phyloP scores from a whole-genome alignment of 2,797 vertebrate genomes.

The Paratrypauchen microcephalus region DNA sequence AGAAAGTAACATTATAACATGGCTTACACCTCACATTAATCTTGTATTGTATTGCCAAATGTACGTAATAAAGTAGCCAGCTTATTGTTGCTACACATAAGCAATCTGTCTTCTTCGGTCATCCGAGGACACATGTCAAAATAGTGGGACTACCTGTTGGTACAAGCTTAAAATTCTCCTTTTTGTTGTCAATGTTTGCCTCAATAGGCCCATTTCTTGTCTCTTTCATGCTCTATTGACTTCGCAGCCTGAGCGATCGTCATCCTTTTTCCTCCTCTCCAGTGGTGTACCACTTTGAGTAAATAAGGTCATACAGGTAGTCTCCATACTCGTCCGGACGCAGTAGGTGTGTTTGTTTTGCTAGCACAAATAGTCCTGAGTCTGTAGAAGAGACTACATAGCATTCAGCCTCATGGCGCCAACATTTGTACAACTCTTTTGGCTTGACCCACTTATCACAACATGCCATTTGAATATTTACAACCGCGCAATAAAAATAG shows the following conservation, averaged over 20 bases:
- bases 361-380: slow-evolving; percentile 61
- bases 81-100: neutral
- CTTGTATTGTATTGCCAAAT: too few species aligned
- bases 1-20: too few species aligned
- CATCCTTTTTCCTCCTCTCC: neutral
- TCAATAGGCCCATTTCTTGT: neutral
- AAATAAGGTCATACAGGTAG: slow-evolving; percentile 25
- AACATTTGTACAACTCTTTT: neutral
- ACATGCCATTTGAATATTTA: neutral
- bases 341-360: slow-evolving; percentile 63
- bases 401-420: neutral
- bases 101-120: slow-evolving; percentile 4
- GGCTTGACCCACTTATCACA: neutral
- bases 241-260: slow-evolving; percentile 10
- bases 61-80: too few species aligned
- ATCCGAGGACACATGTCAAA: slow-evolving; percentile 14
- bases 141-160: slow-evolving; percentile 30
- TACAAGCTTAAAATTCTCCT: slow-evolving; percentile 25
- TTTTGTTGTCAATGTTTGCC: slow-evolving; percentile 21
- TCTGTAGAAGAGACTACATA: slow-evolving; percentile 22
- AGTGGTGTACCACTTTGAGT: neutral
- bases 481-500: neutral
- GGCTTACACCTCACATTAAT: too few species aligned
- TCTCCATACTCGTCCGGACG: slow-evolving; percentile 38
- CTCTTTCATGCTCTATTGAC: slow-evolving; percentile 20